Evolutionary conservation across 1,140 invertebrate genomes (phyloP), one percentile per base, ranked within the genome.

Genomic region (Cydia amplana): DNA sequence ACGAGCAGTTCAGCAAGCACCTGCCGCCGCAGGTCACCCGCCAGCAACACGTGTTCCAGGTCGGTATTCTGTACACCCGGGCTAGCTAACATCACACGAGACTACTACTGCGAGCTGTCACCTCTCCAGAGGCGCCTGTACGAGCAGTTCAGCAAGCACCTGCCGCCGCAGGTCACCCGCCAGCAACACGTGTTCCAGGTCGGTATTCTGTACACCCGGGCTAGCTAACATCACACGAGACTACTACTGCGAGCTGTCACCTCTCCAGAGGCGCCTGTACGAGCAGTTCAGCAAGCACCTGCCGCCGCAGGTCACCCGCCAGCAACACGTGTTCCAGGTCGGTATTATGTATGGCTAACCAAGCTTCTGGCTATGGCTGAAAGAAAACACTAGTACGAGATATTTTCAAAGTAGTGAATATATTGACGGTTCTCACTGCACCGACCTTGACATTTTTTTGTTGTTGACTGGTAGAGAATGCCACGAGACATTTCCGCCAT

Each of bases 1-100:
- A 99, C 90, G 98, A 99, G 94, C 98, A 99, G 92, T 99, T 99
- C 94, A 88, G 89, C 4, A 78, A 81, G n/a, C 83, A 85, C 28
- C 89, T 91, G 77, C 82, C 89, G 82, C 89, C 87, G 20, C 83
- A 87, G 0, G 85, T 87, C 55, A 64, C 76, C 7, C 75, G 77
- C 49, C 76, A 78, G 0, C 85, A 85, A 6, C 88, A 92, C 77
- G 85, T 89, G 40, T 80, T 92, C 86, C 77, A 92, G 87, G 91
- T 91, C 10, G 16, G 16, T 74, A 36, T 67, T 25, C 16, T 23
- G 16, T 32, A 25, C 49, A 51, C 49, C 32, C 49, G n/a, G 14
- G 16, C 49, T 25, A 25, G 25, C 25, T 25, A 25, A 25, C 25
- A 4, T n/a, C 16, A 10, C 12, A 16, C 46, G 16, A 49, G 16